These are phyloP conservation scores for Pao palembangensis DNA, from an alignment of 2,113 vertebrate species.

Conservation along the genomic window DNA sequence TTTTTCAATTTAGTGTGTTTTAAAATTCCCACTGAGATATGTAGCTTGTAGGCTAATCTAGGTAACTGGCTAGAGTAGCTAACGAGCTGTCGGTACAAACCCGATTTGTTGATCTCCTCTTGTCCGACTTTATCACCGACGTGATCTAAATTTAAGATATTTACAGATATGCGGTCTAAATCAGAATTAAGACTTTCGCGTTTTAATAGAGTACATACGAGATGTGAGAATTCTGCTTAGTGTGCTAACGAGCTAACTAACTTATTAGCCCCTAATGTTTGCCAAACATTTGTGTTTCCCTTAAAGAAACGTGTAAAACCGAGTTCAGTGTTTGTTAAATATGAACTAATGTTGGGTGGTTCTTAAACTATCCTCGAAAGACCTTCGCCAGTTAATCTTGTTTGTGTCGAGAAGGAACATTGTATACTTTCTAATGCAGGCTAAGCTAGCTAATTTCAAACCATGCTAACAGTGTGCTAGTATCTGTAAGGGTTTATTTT, in stretches of 20 bases:
- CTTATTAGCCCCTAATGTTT: slow-evolving; percentile 28
- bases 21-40: slow-evolving; percentile 6
- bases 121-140: neutral
- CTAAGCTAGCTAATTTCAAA: slow-evolving; percentile 2
- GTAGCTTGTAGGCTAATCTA: slow-evolving; percentile 50
- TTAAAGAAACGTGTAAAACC: neutral
- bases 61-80: neutral
- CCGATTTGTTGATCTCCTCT: neutral
- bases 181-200: neutral
- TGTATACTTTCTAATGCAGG: neutral
- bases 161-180: neutral
- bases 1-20: neutral
- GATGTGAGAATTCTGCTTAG: slow-evolving; percentile 17
- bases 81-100: slow-evolving; percentile 27
- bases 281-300: slow-evolving; percentile 10
- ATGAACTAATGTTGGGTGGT: neutral
- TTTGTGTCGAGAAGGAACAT: neutral
- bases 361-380: rapidly evolving
- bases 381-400: neutral
- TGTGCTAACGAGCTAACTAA: slow-evolving; percentile 48
- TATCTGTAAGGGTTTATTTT: neutral
- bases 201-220: neutral
- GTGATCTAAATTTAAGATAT: neutral
- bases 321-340: slow-evolving; percentile 1
- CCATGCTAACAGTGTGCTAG: slow-evolving; percentile 43